Percentiles rank a stretch among this genome's conserved stretches.
Evolutionary conservation across 2,797 vertebrate species (phyloP).

Genomic region (Hyperoplus lanceolatus): DNA sequence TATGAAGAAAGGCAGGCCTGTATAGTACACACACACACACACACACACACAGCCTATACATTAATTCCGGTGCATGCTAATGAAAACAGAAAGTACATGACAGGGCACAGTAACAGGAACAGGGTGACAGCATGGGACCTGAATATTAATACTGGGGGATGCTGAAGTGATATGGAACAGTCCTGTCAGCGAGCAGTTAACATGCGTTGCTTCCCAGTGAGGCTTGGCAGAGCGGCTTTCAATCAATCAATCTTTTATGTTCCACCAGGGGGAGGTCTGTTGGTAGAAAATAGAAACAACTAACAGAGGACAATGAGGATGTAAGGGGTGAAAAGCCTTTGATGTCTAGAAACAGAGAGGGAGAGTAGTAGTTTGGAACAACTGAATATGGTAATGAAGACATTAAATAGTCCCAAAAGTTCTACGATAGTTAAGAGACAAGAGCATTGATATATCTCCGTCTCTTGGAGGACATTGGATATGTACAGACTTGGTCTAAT

Average conservation of each 20-base stretch:
- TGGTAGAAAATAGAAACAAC: conserved; percentile 52
- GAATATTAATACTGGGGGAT: conserved; percentile 69
- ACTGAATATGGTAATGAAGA: neutral
- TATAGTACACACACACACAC: neutral
- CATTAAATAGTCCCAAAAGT: conserved; percentile 2
- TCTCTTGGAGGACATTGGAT: conserved; percentile 21
- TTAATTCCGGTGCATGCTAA: conserved; percentile 60
- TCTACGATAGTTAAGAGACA: neutral
- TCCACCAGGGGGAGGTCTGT: conserved; percentile 40
- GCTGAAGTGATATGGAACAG: conserved; percentile 61
- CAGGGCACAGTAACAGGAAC: conserved; percentile 56
- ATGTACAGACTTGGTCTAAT: conserved; percentile 16
- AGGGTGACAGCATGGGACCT: conserved; percentile 66
- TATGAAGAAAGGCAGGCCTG: too few species aligned
- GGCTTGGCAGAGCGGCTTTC: conserved; percentile 62
- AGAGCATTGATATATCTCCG: neutral
- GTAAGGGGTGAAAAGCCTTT: conserved; percentile 7
- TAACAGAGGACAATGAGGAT: conserved; percentile 34
- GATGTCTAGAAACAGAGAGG: neutral
- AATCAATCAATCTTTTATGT: conserved; percentile 69
- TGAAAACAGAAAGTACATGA: conserved; percentile 66
- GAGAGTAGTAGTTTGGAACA: neutral
- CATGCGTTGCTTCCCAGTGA: conserved; percentile 48
- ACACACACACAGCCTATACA: conserved; percentile 21
- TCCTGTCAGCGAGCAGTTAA: conserved; percentile 50